These are phyloP conservation scores for Hydropotes inermis DNA, from an alignment of 2,113 vertebrate species.

Conservation along the genomic window DNA sequence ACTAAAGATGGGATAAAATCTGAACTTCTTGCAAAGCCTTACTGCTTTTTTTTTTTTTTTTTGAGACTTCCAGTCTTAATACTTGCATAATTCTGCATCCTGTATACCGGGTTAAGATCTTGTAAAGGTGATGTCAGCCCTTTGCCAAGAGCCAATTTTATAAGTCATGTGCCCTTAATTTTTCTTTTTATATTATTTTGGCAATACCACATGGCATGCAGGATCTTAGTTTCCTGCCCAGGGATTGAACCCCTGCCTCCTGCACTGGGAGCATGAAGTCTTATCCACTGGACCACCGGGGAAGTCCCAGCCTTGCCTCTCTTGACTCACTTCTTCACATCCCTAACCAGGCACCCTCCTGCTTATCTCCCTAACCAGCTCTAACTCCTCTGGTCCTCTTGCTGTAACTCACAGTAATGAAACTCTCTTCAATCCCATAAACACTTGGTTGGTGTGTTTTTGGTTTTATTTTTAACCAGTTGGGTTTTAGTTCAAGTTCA, in stretches of 20 bases:
- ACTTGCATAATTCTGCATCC: not conserved
- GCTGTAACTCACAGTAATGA: not conserved
- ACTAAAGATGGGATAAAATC: not conserved
- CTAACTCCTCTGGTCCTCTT: not conserved
- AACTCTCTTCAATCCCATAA: not conserved
- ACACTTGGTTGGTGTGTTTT: not conserved
- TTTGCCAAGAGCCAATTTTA: not conserved
- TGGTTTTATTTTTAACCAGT: not conserved
- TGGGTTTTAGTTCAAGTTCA: not conserved
- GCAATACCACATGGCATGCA: not conserved
- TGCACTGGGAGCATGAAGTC: not conserved
- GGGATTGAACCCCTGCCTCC: not conserved
- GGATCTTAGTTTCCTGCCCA: not conserved
- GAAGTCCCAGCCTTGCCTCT: not conserved
- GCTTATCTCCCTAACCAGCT: not conserved
- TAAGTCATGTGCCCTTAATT: not conserved
- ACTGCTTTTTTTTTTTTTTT: not conserved
- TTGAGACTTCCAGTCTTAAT: not conserved
- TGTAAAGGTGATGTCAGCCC: not conserved
- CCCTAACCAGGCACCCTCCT: not conserved
- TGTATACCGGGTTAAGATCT: not conserved
- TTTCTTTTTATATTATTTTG: not conserved
- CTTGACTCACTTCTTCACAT: not conserved
- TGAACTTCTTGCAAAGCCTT: not conserved
- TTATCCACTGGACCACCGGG: not conserved